Evolutionary conservation across 2,888 invertebrate genomes (phyloP), one percentile per base, ranked within the genome.

Genomic region (Hanleya hanleyi): DNA sequence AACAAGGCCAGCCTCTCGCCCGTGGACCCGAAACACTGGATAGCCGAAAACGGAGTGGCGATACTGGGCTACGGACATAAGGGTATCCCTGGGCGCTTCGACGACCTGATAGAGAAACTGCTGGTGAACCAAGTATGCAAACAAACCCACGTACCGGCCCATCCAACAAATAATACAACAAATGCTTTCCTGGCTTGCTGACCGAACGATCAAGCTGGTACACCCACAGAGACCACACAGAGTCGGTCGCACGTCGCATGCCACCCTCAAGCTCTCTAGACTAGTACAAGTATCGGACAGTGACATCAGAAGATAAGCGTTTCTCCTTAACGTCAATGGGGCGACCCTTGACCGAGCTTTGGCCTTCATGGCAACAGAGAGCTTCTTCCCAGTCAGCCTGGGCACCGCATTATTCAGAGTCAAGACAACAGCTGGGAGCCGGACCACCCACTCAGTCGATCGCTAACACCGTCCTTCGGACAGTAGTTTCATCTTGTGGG

Each of bases 41-140:
- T 47, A 47, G 71, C 67, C 22, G 71, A 71, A 32, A 50, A 71
- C 7, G 67, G 71, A 6, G 47, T 71, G n/a, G 67, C 3, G n/a
- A 47, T 22, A 22, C 47, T 47, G 47, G 47, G n/a, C 47, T 47
- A 47, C 22, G 47, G 47, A 37, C 33, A 71, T 62, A 6, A 67
- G 36, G 57, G 57, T 47, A 4, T 47, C 22, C 47, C 47, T n/a
- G 47, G 2, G 47, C n/a, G 47, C 47, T 7, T 22, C 18, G 1
- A 18, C 47, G 47, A 2, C 18, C 18, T 47, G 47, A 47, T 4
- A 4, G 7, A n/a, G n/a, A n/a, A n/a, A n/a, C n/a, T n/a, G n/a
- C n/a, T n/a, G n/a, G n/a, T n/a, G n/a, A n/a, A n/a, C n/a, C n/a
- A n/a, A n/a, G n/a, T n/a, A n/a, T n/a, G 4, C 7, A 22, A 7